phyloP scores from a whole-genome alignment of 2,888 invertebrate species.

The Unio pictorum region DNA sequence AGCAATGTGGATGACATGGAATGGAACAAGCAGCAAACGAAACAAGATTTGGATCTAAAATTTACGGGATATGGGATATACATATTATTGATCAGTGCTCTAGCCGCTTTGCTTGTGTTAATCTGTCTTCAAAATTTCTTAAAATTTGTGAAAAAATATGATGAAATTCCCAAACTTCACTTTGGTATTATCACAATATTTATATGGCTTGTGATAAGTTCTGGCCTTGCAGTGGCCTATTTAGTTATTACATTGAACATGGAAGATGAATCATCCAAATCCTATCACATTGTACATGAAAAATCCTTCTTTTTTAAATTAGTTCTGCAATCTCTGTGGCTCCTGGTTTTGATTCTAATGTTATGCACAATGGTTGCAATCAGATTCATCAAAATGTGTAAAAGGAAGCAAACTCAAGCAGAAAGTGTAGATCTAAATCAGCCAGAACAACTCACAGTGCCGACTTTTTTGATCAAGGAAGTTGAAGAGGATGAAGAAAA shows the following conservation, averaged over 20 bases:
- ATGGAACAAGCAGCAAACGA: slow-evolving; percentile 10
- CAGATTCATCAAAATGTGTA: slow-evolving; percentile 19
- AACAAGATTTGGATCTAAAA: slow-evolving; percentile 30
- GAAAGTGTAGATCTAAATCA: slow-evolving; percentile 40
- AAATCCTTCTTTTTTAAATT: slow-evolving; percentile 44
- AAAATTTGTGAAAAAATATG: slow-evolving; percentile 30
- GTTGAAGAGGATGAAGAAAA: slow-evolving; percentile 39
- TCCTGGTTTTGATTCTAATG: slow-evolving; percentile 26
- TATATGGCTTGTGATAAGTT: slow-evolving; percentile 25
- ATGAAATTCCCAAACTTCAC: slow-evolving; percentile 31
- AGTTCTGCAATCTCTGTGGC: slow-evolving; percentile 36
- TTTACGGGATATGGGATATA: slow-evolving; percentile 49
- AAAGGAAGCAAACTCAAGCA: slow-evolving; percentile 20
- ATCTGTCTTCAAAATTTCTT: slow-evolving; percentile 42
- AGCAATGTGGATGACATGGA: slow-evolving; percentile 24
- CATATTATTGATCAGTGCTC: slow-evolving; percentile 44
- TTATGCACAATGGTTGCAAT: slow-evolving; percentile 25
- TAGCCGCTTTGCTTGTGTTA: slow-evolving; percentile 42
- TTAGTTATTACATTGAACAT: slow-evolving; percentile 35
- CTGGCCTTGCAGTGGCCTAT: slow-evolving; percentile 38
- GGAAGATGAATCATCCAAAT: slow-evolving; percentile 12
- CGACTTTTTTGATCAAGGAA: slow-evolving; percentile 42
- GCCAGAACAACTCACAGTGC: slow-evolving; percentile 42
- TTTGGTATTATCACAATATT: slow-evolving; percentile 28
- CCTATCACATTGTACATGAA: slow-evolving; percentile 38